Base-by-base conservation (phyloP, 1,140 invertebrate species). In the Lasioglossum albipes region DNA sequence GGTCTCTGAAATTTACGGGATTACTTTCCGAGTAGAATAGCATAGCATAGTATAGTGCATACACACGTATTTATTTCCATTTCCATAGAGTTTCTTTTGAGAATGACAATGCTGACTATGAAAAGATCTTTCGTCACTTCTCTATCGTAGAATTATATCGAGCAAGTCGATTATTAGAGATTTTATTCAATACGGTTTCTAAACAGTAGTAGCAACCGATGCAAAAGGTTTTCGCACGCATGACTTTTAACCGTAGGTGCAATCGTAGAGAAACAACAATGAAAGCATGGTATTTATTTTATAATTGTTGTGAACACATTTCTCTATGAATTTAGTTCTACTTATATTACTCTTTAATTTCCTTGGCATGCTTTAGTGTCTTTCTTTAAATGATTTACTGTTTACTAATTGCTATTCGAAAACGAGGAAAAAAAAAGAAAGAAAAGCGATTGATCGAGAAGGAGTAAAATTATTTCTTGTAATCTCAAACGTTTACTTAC, bases 231-330 rank as follows among this genome's bases (percentile, higher is more conserved):
- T 75, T 75, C 77, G 90, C 90, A 90, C 77, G 90, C 90, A 90
- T 91, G 87, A 87, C 71, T 70, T 81, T 70, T 81, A 78, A 12
- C 10, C 87, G 87, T 67, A 82, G 84, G 88, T 87, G 85, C 84
- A 70, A 90, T 87, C 88, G 82, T 90, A 88, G 88, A 89, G 84
- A 84, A 86, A 84, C 84, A 83, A 65, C 59, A 87, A 85, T 88
- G 84, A 84, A 90, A 85, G 92, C 92, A 93, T 93, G 92, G 89
- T 90, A 90, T 90, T 92, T 90, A 89, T 78, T 88, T 79, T 75
- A 73, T 74, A 59, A 84, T 90, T 88, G 81, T 76, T 89, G 86
- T 89, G 80, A 84, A 64, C 65, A 65, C 74, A 84, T 81, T 86
- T 89, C 77, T 80, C 66, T 81, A 83, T 83, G 64, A 80, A 81